Conservation (phyloP, 2,113 vertebrate species). For the Phalacrocorax brasilianus region DNA sequence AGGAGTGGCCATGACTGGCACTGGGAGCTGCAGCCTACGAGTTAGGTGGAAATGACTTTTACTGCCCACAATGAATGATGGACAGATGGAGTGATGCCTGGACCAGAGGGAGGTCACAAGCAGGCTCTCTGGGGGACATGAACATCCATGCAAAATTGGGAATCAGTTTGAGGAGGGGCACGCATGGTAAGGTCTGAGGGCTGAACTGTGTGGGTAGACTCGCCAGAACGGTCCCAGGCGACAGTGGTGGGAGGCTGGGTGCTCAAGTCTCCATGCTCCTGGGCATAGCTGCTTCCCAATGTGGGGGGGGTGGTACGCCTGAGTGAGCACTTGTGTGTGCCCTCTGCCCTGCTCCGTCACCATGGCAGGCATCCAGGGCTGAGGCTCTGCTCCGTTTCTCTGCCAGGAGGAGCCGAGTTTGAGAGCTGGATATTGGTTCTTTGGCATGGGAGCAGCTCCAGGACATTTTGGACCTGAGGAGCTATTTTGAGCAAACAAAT, state of each 20-base stretch:
- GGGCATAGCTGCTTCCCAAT: neutral
- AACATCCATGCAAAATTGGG: neutral
- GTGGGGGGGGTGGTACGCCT: accelerated
- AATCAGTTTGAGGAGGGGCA: neutral
- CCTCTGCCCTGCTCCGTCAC: accelerated
- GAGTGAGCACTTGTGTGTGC: accelerated
- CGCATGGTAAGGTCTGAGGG: neutral
- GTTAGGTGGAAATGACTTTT: neutral
- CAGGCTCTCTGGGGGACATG: neutral
- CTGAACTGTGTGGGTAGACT: neutral
- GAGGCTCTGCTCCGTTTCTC: neutral
- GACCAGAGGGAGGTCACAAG: neutral
- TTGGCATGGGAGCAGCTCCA: neutral
- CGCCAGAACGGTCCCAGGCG: accelerated
- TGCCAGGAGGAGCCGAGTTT: neutral
- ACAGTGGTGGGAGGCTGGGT: accelerated
- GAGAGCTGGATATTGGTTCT: neutral
- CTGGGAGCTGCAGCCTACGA: neutral
- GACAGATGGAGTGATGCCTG: too few relatives aligned
- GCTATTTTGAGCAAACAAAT: neutral
- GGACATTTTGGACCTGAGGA: neutral
- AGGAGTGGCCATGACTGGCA: neutral
- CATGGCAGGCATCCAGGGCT: accelerated
- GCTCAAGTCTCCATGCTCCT: neutral
- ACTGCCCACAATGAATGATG: accelerated